Evolutionary conservation across 2,888 invertebrate genomes (phyloP).

Genomic region (Antheraea yamamai): DNA sequence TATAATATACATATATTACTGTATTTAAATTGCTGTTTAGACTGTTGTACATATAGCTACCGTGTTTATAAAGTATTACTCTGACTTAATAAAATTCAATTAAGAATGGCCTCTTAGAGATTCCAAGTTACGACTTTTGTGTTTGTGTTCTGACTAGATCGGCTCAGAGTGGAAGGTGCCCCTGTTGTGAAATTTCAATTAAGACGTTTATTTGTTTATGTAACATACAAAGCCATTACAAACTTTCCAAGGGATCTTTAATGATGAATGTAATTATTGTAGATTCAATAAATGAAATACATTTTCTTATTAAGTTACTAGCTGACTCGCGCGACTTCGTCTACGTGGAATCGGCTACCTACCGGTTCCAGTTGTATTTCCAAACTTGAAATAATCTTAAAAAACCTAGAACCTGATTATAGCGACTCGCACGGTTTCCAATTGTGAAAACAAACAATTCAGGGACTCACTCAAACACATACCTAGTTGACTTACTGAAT

Average conservation of each 20-base stretch:
- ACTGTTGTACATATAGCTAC: background rate
- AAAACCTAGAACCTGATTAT: too few relatives aligned
- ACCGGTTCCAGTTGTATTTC: too few relatives aligned
- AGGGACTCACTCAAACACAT: too few relatives aligned
- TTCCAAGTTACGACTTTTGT: conserved; percentile 4
- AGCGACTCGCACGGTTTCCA: too few relatives aligned
- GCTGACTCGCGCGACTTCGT: too few relatives aligned
- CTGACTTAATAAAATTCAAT: conserved; percentile 5
- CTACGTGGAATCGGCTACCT: too few relatives aligned
- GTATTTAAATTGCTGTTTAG: background rate
- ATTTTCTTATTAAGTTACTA: background rate
- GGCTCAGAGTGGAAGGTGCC: background rate
- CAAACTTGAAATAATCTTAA: too few relatives aligned
- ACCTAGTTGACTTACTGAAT: too few relatives aligned
- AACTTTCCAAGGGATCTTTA: background rate
- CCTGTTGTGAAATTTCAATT: background rate
- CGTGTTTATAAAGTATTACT: background rate
- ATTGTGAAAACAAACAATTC: too few relatives aligned
- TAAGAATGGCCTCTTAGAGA: background rate
- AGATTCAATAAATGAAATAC: background rate
- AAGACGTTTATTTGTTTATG: background rate
- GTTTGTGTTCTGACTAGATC: background rate
- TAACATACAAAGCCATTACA: background rate
- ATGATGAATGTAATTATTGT: background rate
- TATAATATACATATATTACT: too few relatives aligned